These are phyloP conservation scores for Elachura formosa DNA, from an alignment of 2,113 vertebrate genomes.

Conservation along the genomic window DNA sequence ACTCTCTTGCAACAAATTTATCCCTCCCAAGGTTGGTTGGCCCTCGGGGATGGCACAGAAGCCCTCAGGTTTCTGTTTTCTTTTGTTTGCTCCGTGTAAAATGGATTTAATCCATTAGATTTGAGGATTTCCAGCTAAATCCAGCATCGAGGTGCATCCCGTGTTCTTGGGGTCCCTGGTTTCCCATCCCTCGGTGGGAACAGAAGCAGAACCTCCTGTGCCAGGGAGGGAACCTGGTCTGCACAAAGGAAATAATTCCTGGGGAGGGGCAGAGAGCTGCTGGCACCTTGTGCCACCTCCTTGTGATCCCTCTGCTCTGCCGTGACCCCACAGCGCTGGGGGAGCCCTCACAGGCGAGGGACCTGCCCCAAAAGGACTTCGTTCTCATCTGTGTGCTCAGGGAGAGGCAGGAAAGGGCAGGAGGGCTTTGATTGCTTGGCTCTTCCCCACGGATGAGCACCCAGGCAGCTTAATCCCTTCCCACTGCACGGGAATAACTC, in stretches of 20 bases:
- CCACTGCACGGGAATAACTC: background rate
- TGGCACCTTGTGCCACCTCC: background rate
- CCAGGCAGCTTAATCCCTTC: background rate
- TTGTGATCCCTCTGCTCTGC: background rate
- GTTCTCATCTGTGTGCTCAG: background rate
- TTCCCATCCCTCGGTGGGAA: background rate
- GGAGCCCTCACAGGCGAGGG: background rate
- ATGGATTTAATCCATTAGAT: background rate
- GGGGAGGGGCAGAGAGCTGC: background rate
- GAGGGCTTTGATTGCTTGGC: background rate
- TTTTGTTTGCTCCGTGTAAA: background rate
- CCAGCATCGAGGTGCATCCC: background rate
- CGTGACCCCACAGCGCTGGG: background rate
- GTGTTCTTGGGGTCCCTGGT: background rate
- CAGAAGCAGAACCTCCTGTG: background rate
- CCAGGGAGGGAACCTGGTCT: background rate
- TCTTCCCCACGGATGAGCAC: background rate
- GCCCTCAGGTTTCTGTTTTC: background rate
- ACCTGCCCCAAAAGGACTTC: background rate
- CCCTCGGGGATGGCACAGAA: background rate
- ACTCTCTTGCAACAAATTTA: background rate
- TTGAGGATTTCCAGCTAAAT: background rate
- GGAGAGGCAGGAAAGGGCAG: background rate
- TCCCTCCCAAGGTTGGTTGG: background rate
- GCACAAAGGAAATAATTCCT: background rate